A percentile compares a stretch with the other conserved stretches of the same genome.
These are phyloP conservation scores for Dicrurus megarhynchus DNA, from an alignment of 2,113 vertebrate genomes.

Conservation along the genomic window DNA sequence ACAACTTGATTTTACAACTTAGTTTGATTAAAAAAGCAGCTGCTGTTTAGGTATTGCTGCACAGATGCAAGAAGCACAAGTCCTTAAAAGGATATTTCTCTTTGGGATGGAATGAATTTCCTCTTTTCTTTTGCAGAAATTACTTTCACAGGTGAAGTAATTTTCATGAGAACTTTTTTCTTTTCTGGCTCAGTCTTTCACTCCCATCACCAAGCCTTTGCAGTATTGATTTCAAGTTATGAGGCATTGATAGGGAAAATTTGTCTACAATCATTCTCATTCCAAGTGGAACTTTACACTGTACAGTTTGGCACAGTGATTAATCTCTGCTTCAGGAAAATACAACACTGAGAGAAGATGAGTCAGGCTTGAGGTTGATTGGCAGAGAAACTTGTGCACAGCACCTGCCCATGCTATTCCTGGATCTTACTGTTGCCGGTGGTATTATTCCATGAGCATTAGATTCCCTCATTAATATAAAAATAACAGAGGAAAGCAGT, in stretches of 20 bases:
- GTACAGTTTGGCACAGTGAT: not conserved
- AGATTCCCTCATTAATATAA: not conserved
- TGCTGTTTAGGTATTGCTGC: not conserved
- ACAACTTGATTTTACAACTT: not conserved
- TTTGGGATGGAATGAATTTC: not conserved
- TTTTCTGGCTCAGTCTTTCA: not conserved
- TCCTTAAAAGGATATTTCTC: not conserved
- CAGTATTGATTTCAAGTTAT: not conserved
- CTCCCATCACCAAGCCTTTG: not conserved
- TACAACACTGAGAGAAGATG: not conserved
- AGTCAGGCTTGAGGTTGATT: slow-evolving; percentile 27
- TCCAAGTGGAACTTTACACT: not conserved
- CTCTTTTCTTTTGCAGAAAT: not conserved
- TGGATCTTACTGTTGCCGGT: not conserved
- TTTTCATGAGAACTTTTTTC: not conserved
- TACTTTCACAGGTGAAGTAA: not conserved
- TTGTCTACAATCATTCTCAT: not conserved
- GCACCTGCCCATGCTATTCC: slow-evolving; percentile 37
- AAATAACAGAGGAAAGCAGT: not conserved
- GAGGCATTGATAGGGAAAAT: not conserved
- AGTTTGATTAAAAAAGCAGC: not conserved
- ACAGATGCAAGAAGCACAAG: not conserved
- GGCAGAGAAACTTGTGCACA: slow-evolving; percentile 19
- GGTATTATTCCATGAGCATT: not conserved
- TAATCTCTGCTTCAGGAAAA: slow-evolving; percentile 20